These are phyloP conservation scores for Acrocera orbiculus DNA, from an alignment of 2,888 invertebrate species.

Conservation along the genomic window DNA sequence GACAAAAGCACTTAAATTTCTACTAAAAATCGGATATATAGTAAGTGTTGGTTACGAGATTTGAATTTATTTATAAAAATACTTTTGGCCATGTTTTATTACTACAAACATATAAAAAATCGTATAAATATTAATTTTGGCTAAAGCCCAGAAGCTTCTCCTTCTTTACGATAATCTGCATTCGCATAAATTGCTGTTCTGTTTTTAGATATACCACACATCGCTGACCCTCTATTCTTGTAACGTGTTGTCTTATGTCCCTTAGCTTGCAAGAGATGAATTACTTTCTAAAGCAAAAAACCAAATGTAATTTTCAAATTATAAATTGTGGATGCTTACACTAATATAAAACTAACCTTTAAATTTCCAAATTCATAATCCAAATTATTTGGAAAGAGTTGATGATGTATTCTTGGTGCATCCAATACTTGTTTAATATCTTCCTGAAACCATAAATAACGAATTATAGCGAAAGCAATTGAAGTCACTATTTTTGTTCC, in stretches of 20 bases:
- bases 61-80: too few relatives aligned
- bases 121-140: too few relatives aligned
- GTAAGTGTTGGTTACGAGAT: too few relatives aligned
- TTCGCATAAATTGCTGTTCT: slow-evolving; percentile 51
- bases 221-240: slow-evolving; percentile 45
- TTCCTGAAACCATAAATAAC: slow-evolving; percentile 45
- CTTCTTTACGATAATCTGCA: slow-evolving; percentile 66
- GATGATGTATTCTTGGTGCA: slow-evolving; percentile 67
- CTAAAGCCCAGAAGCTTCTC: slow-evolving; percentile 55
- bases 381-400: slow-evolving; percentile 58
- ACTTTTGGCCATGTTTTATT: too few relatives aligned
- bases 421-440: slow-evolving; percentile 54
- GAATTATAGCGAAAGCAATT: slow-evolving; percentile 41
- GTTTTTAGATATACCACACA: slow-evolving; percentile 48
- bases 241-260: slow-evolving; percentile 52
- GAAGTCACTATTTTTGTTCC: slow-evolving; percentile 79
- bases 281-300: too few relatives aligned
- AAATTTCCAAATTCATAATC: slow-evolving; percentile 45
- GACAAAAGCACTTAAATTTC: too few relatives aligned
- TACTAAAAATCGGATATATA: too few relatives aligned
- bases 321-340: too few relatives aligned
- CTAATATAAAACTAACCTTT: slow-evolving; percentile 17
- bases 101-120: too few relatives aligned
- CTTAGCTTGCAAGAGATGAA: too few relatives aligned
- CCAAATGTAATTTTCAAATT: too few relatives aligned